Base-by-base conservation (phyloP, 2,888 invertebrate genomes). In the Carterocephalus palaemon region DNA sequence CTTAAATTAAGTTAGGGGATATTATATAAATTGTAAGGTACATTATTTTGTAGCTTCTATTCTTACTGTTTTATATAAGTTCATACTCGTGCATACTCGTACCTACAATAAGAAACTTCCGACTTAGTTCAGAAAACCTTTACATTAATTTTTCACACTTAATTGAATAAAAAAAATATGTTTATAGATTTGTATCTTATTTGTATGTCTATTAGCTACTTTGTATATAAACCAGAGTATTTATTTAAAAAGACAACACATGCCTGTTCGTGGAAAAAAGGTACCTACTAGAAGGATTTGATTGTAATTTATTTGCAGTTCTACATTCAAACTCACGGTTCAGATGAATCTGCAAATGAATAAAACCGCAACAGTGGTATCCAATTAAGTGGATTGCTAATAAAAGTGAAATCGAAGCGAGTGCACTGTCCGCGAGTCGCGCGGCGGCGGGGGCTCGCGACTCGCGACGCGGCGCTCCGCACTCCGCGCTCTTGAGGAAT, bases 361-460 rank as follows among this genome's bases (percentile, higher is more conserved):
- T 82, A 75, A 80, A 81, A 76, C 79, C 74, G 74, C 82, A 75
- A 76, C 81, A 77, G 77, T 75, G 80, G 80, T 78, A 82, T 81
- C 80, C 83, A 85, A 85, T 85, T 85, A 85, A 80, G 83, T 81
- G 76, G 80, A 82, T 82, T 83, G 83, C 82, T 85, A 84, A 85
- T 84, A 85, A 85, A 85, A 85, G 85, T 85, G 85, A 85, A 85
- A 85, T 85, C 85, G 83, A 73, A 77, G 78, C 69, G 85, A 70
- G 85, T 83, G 84, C 85, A 84, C 80, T 82, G 85, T 81, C 85
- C 85, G 84, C 75, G 57, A 46, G 57, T 57, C 51, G 55, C 45
- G 43, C 43, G 47, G 47, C 49, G 53, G 52, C 56, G 57, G 42
- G 49, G 33, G 32, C 32, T 32, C 39, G 43, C 48, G 46, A 33